phyloP scores from a whole-genome alignment of 2,797 vertebrate genomes.

The Manis javanica region DNA sequence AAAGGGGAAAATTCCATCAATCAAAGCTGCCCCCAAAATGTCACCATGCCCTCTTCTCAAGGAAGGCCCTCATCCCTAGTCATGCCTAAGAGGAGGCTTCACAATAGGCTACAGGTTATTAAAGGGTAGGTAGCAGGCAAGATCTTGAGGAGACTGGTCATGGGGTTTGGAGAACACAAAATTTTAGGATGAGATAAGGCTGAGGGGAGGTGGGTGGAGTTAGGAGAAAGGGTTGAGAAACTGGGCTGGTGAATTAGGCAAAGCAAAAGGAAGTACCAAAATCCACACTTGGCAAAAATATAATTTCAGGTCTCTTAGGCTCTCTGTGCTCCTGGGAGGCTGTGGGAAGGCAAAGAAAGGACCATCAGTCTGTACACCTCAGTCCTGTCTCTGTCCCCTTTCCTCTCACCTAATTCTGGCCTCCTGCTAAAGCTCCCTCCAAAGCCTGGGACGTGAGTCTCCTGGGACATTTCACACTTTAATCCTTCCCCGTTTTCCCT shows the following conservation, averaged over 20 bases:
- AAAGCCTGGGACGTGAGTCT: neutral
- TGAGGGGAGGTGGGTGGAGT: neutral
- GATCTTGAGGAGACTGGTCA: neutral
- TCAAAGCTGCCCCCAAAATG: neutral
- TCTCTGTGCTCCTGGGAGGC: constrained; percentile 85
- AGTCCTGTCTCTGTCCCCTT: neutral
- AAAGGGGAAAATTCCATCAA: neutral
- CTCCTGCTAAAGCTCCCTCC: neutral
- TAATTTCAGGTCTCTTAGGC: constrained; percentile 90
- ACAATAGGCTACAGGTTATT: neutral
- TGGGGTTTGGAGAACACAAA: neutral
- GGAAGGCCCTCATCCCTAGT: neutral
- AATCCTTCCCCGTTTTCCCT: neutral
- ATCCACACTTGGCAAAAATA: constrained; percentile 93
- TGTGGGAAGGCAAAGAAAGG: constrained; percentile 62
- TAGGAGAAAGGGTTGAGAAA: neutral
- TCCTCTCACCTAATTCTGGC: neutral
- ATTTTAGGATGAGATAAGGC: neutral
- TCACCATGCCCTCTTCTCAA: neutral
- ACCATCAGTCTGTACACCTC: neutral
- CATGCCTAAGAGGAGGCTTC: neutral
- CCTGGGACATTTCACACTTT: neutral
- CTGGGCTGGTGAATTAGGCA: neutral
- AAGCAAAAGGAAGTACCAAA: constrained; percentile 89
- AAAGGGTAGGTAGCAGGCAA: neutral